phyloP scores from a whole-genome alignment of 2,888 invertebrate species.

The Drosophila tripunctata region DNA sequence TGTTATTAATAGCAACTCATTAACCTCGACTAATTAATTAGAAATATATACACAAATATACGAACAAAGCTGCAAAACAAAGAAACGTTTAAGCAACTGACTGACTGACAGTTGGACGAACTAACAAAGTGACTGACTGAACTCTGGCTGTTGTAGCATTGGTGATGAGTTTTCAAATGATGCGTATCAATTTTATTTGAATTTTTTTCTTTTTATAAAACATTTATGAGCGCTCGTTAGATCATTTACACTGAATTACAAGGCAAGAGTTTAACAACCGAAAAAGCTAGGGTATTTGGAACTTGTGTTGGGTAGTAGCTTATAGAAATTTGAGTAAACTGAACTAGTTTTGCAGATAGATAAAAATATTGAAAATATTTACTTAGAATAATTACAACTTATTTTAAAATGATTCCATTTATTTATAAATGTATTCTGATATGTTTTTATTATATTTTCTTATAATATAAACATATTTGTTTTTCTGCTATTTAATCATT shows the following conservation, averaged over 20 bases:
- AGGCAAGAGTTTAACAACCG: not conserved
- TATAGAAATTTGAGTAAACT: too few species aligned
- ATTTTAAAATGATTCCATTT: too few species aligned
- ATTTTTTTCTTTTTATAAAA: constrained; percentile 53
- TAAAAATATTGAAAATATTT: too few species aligned
- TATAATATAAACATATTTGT: too few species aligned
- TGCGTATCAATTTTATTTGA: constrained; percentile 68
- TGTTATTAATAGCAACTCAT: constrained; percentile 76
- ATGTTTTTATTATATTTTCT: too few species aligned
- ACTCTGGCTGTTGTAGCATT: constrained; percentile 25
- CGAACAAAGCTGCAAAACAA: constrained; percentile 30
- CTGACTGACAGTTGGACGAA: constrained; percentile 16
- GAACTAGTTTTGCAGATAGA: too few species aligned
- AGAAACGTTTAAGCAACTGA: constrained; percentile 38
- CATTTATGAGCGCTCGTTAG: constrained; percentile 69
- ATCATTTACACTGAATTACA: constrained; percentile 51
- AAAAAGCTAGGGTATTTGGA: not conserved
- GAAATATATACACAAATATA: constrained; percentile 36
- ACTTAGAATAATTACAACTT: too few species aligned
- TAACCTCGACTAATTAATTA: constrained; percentile 77
- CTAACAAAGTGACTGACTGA: constrained; percentile 8
- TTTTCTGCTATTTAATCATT: too few species aligned
- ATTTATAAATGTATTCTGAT: too few species aligned
- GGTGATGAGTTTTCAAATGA: constrained; percentile 74
- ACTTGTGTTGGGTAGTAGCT: too few species aligned